Evolutionary conservation across 2,113 vertebrate genomes (phyloP).

Genomic region (Gobiocypris rarus): DNA sequence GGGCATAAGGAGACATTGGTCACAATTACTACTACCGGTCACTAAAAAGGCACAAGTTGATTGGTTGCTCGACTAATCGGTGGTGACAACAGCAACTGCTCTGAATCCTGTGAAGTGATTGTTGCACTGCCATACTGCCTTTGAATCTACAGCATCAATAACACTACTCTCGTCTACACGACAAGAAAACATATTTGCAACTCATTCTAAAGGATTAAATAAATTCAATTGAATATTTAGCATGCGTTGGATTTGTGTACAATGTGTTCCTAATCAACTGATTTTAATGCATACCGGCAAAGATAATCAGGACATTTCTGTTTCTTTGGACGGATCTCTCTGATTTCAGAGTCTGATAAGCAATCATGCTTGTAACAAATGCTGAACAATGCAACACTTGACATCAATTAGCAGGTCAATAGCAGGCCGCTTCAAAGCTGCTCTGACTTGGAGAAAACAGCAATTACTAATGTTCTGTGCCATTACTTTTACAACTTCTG

Average conservation of each 20-base stretch:
- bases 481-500: neutral
- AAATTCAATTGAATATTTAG: neutral
- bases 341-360: neutral
- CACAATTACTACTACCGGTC: neutral
- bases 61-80: neutral
- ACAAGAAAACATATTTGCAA: neutral
- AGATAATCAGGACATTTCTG: neutral
- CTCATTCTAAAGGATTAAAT: neutral
- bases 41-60: neutral
- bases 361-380: neutral
- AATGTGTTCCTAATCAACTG: neutral
- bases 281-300: neutral
- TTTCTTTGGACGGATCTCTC: too few relatives aligned
- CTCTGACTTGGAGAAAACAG: slow-evolving; percentile 7
- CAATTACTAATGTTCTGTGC: slow-evolving; percentile 7
- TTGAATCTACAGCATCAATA: neutral
- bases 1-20: neutral
- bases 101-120: slow-evolving; percentile 8
- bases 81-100: slow-evolving; percentile 3
- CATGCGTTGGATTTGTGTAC: neutral
- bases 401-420: neutral
- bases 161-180: neutral
- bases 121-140: neutral
- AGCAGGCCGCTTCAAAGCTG: neutral
- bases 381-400: neutral